phyloP scores from a whole-genome alignment of 2,113 vertebrate species.

The Platysternon megacephalum region DNA sequence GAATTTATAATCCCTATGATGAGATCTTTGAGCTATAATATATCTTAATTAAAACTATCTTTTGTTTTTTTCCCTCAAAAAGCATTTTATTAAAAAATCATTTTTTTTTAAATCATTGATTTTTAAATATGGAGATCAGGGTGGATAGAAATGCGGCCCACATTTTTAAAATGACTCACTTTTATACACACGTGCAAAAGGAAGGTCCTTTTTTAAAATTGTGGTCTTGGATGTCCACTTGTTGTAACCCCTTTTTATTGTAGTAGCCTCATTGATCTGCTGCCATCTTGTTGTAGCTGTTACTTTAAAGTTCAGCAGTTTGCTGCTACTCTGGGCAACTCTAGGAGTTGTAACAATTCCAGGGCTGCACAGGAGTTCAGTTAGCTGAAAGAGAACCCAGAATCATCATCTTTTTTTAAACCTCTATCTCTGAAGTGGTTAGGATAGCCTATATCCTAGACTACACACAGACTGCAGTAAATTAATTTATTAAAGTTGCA shows the following conservation, averaged over 20 bases:
- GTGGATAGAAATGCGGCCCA: neutral
- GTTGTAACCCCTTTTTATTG: neutral
- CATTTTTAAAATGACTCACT: slow-evolving; percentile 21
- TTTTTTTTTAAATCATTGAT: neutral
- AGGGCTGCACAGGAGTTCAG: neutral
- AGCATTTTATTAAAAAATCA: too few relatives aligned
- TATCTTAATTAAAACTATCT: too few relatives aligned
- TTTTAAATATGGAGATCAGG: too few relatives aligned
- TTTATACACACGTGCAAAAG: slow-evolving; percentile 8
- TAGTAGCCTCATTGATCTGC: neutral
- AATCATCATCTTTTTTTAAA: neutral
- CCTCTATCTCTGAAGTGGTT: neutral
- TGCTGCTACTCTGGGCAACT: neutral
- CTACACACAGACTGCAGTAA: neutral
- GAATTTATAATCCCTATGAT: too few relatives aligned
- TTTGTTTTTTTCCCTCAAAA: too few relatives aligned
- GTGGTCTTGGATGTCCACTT: neutral
- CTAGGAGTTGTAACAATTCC: neutral
- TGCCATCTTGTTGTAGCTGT: neutral
- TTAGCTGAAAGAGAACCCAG: neutral
- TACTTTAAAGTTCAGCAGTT: neutral
- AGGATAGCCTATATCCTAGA: neutral
- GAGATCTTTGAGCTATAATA: too few relatives aligned
- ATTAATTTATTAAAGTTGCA: neutral
- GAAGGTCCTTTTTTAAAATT: neutral